Evolutionary conservation across 2,113 vertebrate species (phyloP).

Genomic region (Castor canadensis): DNA sequence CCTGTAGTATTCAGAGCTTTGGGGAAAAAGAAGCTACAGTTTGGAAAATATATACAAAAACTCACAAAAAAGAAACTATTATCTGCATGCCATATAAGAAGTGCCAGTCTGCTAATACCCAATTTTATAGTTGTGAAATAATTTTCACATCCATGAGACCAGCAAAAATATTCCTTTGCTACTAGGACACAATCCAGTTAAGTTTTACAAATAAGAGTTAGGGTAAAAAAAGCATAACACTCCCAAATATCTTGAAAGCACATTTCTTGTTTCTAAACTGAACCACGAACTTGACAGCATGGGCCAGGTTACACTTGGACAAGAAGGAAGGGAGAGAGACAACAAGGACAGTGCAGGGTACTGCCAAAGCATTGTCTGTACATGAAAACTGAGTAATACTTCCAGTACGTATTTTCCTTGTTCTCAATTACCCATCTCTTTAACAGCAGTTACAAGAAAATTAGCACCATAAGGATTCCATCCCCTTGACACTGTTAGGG

Average conservation of each 20-base stretch:
- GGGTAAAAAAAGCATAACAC: not conserved
- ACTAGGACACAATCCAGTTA: not conserved
- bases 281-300: not conserved
- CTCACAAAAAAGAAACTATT: not conserved
- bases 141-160: not conserved
- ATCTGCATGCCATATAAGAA: too few relatives aligned
- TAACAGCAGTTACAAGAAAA: conserved; percentile 56
- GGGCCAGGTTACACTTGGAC: not conserved
- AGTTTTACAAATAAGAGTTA: not conserved
- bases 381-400: not conserved
- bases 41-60: not conserved
- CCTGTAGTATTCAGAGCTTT: not conserved
- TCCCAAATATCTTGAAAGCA: not conserved
- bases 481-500: conserved; percentile 68
- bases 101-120: not conserved
- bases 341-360: not conserved
- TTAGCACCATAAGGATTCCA: conserved; percentile 66
- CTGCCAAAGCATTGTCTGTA: not conserved
- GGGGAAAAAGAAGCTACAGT: not conserved
- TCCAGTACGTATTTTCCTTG: not conserved
- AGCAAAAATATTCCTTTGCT: not conserved
- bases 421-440: not conserved
- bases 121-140: not conserved
- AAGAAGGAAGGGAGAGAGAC: not conserved
- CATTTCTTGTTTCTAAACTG: not conserved